A percentile compares a stretch with the other conserved stretches of the same genome.
Evolutionary conservation across 2,888 invertebrate species (phyloP).

Genomic region (Balanococcus diminutus): DNA sequence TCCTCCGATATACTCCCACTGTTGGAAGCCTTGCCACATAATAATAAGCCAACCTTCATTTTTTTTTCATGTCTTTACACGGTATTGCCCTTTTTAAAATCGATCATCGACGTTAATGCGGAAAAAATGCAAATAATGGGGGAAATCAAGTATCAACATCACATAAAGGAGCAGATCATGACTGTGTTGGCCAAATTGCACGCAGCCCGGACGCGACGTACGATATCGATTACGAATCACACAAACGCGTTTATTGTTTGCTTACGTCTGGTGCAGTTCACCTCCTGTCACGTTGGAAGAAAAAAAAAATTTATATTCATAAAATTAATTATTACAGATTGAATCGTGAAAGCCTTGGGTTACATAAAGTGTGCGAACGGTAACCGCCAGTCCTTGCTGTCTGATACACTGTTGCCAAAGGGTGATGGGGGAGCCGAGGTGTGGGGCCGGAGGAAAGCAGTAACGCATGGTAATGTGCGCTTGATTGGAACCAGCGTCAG

Average conservation of each 20-base stretch:
- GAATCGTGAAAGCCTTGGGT: slow-evolving; percentile 54
- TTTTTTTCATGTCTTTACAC: not conserved
- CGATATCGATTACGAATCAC: not conserved
- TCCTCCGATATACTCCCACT: not conserved
- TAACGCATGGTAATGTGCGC: slow-evolving; percentile 8
- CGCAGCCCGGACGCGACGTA: not conserved
- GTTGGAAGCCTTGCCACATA: not conserved
- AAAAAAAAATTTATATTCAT: slow-evolving; percentile 43
- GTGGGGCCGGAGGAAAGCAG: not conserved
- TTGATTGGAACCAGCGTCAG: slow-evolving; percentile 46
- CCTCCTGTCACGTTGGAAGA: slow-evolving; percentile 5
- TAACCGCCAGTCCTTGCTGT: slow-evolving; percentile 48
- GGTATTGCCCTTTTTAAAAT: not conserved
- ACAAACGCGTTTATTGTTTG: slow-evolving; percentile 19
- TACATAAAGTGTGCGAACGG: slow-evolving; percentile 52
- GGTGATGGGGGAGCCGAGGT: slow-evolving; percentile 22
- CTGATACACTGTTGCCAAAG: slow-evolving; percentile 48
- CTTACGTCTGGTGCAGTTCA: slow-evolving; percentile 22
- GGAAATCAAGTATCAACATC: not conserved
- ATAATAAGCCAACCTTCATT: not conserved
- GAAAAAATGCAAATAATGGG: slow-evolving; percentile 15
- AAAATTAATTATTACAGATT: slow-evolving; percentile 52
- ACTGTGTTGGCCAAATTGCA: not conserved
- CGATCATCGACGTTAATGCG: not conserved
- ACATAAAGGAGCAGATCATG: not conserved